A percentile compares a stretch with the other conserved stretches of the same genome.
Evolutionary conservation across 2,113 vertebrate species (phyloP).

Genomic region (Galeopterus variegatus): DNA sequence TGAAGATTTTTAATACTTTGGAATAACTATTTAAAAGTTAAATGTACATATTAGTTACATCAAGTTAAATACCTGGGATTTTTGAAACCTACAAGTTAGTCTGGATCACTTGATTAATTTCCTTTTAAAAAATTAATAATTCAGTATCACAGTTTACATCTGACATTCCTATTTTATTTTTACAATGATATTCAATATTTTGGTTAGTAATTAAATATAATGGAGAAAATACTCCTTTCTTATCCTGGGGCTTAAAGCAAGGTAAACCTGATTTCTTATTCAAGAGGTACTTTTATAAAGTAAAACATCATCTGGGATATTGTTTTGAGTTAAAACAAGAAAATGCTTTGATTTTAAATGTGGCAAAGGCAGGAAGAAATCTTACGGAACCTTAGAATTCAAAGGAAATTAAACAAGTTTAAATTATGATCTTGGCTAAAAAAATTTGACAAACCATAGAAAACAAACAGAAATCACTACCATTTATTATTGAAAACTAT

Average conservation of each 20-base stretch:
- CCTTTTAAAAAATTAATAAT: conserved; percentile 78
- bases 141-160: conserved; percentile 74
- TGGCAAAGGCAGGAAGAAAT: conserved; percentile 50
- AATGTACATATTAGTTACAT: conserved; percentile 62
- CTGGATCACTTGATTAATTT: conserved; percentile 68
- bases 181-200: conserved; percentile 76
- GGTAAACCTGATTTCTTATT: conserved; percentile 65
- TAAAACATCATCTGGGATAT: conserved; percentile 58
- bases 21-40: conserved; percentile 65
- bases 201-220: conserved; percentile 78
- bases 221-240: conserved; percentile 62
- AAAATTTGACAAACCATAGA: not conserved
- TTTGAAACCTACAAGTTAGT: conserved; percentile 74
- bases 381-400: conserved; percentile 48
- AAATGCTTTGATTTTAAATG: conserved; percentile 19
- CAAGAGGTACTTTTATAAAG: conserved; percentile 64
- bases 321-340: conserved; percentile 67
- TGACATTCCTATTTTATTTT: conserved; percentile 79
- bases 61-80: conserved; percentile 69
- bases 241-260: conserved; percentile 61
- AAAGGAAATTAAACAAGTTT: conserved; percentile 59
- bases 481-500: conserved; percentile 45
- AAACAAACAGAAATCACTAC: not conserved
- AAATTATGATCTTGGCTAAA: conserved; percentile 44
- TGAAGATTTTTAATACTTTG: conserved; percentile 49